Base-by-base conservation (phyloP, 2,113 vertebrate species). In the Stictonetta naevosa region DNA sequence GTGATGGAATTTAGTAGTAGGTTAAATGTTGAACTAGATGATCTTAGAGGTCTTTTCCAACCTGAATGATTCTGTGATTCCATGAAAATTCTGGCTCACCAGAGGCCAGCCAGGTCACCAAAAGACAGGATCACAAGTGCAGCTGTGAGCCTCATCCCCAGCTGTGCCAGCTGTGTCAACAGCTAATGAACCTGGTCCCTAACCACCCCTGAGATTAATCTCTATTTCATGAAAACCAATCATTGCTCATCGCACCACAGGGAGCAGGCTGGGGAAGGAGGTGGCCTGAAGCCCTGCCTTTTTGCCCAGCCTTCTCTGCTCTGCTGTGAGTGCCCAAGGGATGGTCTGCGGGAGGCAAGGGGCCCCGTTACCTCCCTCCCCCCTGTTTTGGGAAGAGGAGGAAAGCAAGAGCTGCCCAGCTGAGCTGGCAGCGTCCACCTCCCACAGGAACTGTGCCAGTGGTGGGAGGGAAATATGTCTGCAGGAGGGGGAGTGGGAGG, bases 401-500 rank as follows among this genome's bases (percentile, higher is more conserved):
- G 26, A 42, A 59, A 80, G 53, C 11, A 42, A 26, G 55, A 31
- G 11, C 62, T 53, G 83, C 62, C 42, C 44, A 59, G 84, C 84
- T 1, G 2, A 90, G 79, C 17, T 1, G 2, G 33, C 59, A 71
- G 64, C 8, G 0, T 13, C 68, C 78, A 55, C 75, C 78, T 86
- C 80, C 83, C 0, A 34, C 76, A 20, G 0, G 56, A 92, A 48
- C 7, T 20, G 72, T 0, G 10, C 34, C 0, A 3, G 58, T 0
- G 3, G 90, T 87, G 77, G 90, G 86, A 95, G 62, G 56, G 53
- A 91, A 40, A 84, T 81, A 83, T 82, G 86, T 10, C 55, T 88
- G 88, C 93, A 56, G 94, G 90, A 92, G 88, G 73, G 48, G 69
- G 82, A 82, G 96, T 86, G 88, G 96, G 96, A 95, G 62, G 90